phyloP scores from a whole-genome alignment of 2,113 vertebrate species.

The Gadus chalcogrammus region DNA sequence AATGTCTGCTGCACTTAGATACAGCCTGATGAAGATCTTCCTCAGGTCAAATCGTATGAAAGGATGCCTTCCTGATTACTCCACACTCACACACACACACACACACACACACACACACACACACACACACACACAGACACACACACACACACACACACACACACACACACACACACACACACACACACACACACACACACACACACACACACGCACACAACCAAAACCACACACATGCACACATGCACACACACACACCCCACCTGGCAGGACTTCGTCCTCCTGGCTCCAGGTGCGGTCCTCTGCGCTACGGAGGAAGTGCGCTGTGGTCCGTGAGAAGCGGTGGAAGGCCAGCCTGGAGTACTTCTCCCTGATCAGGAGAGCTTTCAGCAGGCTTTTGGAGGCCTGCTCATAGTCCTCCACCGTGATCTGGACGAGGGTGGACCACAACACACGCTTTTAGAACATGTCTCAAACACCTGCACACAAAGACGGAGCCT shows the following conservation, averaged over 20 bases:
- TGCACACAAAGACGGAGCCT: no score
- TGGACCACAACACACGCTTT: neutral
- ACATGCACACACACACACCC: neutral
- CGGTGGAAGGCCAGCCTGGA: slow-evolving; percentile 87
- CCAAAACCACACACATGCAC: no score
- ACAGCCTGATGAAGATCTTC: no score
- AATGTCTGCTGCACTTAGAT: no score
- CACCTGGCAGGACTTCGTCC: slow-evolving; percentile 89
- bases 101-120: neutral
- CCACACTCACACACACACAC: no score
- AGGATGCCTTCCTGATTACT: no score
- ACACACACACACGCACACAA: no score
- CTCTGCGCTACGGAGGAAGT: slow-evolving; percentile 75
- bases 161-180: no score
- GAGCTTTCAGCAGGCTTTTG: slow-evolving; percentile 82
- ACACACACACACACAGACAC: no score
- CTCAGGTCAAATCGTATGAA: no score
- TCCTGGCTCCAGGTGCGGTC: slow-evolving; percentile 75
- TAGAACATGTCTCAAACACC: neutral
- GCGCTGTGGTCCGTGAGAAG: slow-evolving; percentile 83
- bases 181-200: no score
- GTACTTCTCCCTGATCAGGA: slow-evolving; percentile 93
- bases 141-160: no score
- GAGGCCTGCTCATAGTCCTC: slow-evolving; percentile 95
- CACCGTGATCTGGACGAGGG: slow-evolving; percentile 81